Evolutionary conservation across 2,888 invertebrate genomes (phyloP).

Genomic region (Conops quadrifasciatus): DNA sequence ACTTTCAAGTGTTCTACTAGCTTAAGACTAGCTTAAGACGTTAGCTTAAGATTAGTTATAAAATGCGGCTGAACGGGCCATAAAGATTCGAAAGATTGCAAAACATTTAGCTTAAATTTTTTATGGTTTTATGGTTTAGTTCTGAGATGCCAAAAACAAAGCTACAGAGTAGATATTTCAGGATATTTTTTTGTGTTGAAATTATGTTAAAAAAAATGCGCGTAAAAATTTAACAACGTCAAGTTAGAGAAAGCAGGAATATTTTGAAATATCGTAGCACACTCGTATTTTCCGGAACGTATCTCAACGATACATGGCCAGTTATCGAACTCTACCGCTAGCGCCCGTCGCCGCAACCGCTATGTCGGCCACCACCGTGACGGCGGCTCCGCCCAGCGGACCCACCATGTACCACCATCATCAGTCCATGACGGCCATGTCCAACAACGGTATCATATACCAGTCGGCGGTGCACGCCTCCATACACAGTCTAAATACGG

Average conservation of each 20-base stretch:
- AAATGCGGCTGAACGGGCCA: neutral
- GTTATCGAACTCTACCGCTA: conserved; percentile 56
- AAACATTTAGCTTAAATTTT: neutral
- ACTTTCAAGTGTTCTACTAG: neutral
- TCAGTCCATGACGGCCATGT: conserved; percentile 62
- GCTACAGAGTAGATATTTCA: neutral
- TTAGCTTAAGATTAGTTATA: conserved; percentile 2
- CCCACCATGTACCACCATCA: conserved; percentile 62
- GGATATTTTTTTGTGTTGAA: neutral
- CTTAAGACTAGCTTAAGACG: too few relatives aligned
- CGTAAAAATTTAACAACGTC: too few relatives aligned
- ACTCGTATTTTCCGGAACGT: neutral
- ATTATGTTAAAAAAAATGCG: too few relatives aligned
- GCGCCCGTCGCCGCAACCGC: conserved; percentile 58
- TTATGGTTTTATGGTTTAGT: neutral
- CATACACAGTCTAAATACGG: conserved; percentile 63
- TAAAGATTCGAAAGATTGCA: neutral
- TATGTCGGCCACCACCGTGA: conserved; percentile 40
- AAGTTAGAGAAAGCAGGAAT: too few relatives aligned
- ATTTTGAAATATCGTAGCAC: neutral
- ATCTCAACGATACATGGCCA: conserved; percentile 51
- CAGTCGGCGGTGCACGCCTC: conserved; percentile 64
- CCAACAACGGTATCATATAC: conserved; percentile 65
- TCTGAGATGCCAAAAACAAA: neutral
- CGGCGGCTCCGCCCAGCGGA: conserved; percentile 50